Percentiles rank a stretch among this genome's conserved stretches.
Evolutionary conservation across 2,113 vertebrate genomes (phyloP).

Genomic region (Callopanchax toddi): DNA sequence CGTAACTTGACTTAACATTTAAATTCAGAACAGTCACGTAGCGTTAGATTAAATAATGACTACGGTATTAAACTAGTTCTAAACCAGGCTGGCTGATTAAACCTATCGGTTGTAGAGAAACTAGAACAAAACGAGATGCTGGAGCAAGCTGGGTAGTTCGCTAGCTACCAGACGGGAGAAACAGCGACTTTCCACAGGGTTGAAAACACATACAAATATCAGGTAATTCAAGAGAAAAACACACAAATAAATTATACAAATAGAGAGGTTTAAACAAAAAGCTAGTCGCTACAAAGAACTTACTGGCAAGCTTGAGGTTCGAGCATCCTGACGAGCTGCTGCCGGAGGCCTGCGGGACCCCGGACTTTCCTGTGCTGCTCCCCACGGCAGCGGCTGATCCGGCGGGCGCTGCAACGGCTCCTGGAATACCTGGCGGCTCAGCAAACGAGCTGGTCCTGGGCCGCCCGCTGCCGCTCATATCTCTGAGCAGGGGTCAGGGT

Average conservation of each 20-base stretch:
- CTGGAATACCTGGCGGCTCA: slow-evolving; percentile 81
- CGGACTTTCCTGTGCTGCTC: slow-evolving; percentile 83
- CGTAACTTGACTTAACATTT: not conserved
- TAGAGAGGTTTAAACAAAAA: not conserved
- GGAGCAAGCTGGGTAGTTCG: slow-evolving; percentile 47
- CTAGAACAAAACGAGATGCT: slow-evolving; percentile 67
- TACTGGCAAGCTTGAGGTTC: slow-evolving; percentile 80
- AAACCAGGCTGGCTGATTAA: slow-evolving; percentile 1
- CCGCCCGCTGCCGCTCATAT: slow-evolving; percentile 86
- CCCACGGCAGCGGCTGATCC: slow-evolving; percentile 82
- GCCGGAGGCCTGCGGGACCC: slow-evolving; percentile 82
- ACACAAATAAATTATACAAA: fast-evolving
- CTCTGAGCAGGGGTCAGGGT: slow-evolving; percentile 76
- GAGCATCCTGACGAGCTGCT: slow-evolving; percentile 78
- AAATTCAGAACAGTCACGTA: not conserved
- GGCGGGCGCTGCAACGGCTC: slow-evolving; percentile 74
- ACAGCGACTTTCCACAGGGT: slow-evolving; percentile 15
- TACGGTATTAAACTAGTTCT: not conserved
- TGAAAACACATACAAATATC: slow-evolving; percentile 1
- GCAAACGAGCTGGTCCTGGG: slow-evolving; percentile 85
- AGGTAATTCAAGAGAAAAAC: not conserved
- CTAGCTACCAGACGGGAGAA: slow-evolving; percentile 14
- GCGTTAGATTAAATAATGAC: not conserved
- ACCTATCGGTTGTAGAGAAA: slow-evolving; percentile 14
- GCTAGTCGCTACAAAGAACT: slow-evolving; percentile 35